Percentiles rank a stretch among this genome's conserved stretches.
Evolutionary conservation across 2,113 vertebrate species (phyloP).

Genomic region (Cettia cetti): DNA sequence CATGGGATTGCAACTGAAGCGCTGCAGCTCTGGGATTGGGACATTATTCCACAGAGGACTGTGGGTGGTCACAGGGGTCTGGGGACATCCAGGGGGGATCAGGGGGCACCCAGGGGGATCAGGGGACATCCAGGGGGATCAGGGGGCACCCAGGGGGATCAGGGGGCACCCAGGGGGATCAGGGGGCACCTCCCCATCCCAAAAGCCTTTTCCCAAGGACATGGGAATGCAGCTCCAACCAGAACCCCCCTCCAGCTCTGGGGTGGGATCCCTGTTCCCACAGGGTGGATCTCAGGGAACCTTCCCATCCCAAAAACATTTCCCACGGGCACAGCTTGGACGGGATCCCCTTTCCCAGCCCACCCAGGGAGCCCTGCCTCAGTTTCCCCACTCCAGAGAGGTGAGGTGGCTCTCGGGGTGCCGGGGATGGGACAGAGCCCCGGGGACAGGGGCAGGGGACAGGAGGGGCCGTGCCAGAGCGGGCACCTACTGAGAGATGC

Average conservation of each 20-base stretch:
- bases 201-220: not conserved
- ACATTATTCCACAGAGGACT: not conserved
- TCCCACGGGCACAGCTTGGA: not conserved
- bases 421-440: not conserved
- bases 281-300: not conserved
- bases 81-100: not conserved
- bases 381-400: not conserved
- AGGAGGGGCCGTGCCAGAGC: not conserved
- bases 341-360: not conserved
- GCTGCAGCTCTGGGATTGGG: not conserved
- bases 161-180: not conserved
- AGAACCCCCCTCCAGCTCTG: not conserved
- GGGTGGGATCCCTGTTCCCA: not conserved
- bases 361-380: not conserved
- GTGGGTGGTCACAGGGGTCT: not conserved
- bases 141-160: not conserved
- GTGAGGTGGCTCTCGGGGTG: too few relatives aligned
- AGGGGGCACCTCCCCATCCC: not conserved
- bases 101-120: not conserved
- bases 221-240: too few relatives aligned
- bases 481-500: slow-evolving; percentile 88
- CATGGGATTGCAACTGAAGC: not conserved
- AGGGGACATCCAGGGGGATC: not conserved
- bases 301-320: not conserved
- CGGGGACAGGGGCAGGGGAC: not conserved